Evolutionary conservation across 2,888 invertebrate species (phyloP), one percentile per base, ranked within the genome.

Genomic region (Polydrusus tereticollis): DNA sequence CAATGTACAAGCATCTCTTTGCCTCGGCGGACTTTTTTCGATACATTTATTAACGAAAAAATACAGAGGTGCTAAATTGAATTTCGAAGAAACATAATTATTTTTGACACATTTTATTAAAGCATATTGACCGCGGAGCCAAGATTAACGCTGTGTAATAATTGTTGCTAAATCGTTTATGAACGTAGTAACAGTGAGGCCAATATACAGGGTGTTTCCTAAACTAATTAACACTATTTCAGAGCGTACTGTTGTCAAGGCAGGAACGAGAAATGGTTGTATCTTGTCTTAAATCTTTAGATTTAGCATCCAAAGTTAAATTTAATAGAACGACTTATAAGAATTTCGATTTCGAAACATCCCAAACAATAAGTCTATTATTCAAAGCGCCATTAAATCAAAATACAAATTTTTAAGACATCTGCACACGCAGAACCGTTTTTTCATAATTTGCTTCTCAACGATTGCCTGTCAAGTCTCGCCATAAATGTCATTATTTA

Each of bases 401-500:
- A n/a, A n/a, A n/a, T n/a, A n/a, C n/a, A n/a, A n/a, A n/a, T n/a
- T n/a, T n/a, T n/a, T n/a, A n/a, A n/a, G n/a, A n/a, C n/a, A n/a
- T n/a, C n/a, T n/a, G n/a, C n/a, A 23, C 47, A 47, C 16, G 29
- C 16, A 0, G 18, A 26, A 55, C 52, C 52, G 52, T 55, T 55
- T 55, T 23, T 55, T 55, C 16, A 1, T 55, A 18, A 55, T 55
- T 55, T 29, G 29, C 16, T 55, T 29, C 29, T 29, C 29, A 55
- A 21, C 38, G 63, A 47, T 52, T 21, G 33, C 20, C 50, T 52
- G 63, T 45, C 43, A 62, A 43, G 7, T 20, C 29, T 47, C 33
- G 29, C 29, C 29, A 55, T 10, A 55, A 55, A 55, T 29, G 52
- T 55, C 52, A 55, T 55, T 55, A 55, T 29, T 55, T 55, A 55